Evolutionary conservation across 2,113 vertebrate genomes (phyloP).

Genomic region (Microcebus jonahi): DNA sequence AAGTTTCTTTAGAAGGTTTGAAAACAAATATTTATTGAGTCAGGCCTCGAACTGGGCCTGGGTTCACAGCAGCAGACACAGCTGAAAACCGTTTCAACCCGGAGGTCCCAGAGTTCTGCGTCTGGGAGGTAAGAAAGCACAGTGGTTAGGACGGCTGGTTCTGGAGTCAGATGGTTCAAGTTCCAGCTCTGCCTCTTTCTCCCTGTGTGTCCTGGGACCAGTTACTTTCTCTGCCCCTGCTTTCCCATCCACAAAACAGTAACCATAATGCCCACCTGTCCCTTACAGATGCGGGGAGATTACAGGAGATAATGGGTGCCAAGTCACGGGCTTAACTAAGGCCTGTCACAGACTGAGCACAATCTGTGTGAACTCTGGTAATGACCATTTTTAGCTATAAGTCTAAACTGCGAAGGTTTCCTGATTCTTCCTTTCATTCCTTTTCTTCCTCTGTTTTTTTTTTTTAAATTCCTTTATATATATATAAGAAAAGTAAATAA

Average conservation of each 20-base stretch:
- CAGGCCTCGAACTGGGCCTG: neutral
- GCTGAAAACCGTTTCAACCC: neutral
- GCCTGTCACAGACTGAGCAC: neutral
- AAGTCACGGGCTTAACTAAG: neutral
- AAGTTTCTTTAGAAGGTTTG: neutral
- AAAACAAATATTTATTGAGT: neutral
- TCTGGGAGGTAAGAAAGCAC: neutral
- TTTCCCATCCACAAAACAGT: neutral
- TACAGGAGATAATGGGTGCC: neutral
- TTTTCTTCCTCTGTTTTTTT: neutral
- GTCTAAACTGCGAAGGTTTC: neutral
- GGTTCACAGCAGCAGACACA: neutral
- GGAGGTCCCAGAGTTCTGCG: neutral
- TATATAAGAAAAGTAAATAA: constrained; percentile 15
- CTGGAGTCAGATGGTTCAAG: neutral
- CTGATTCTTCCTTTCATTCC: neutral
- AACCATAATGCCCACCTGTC: neutral
- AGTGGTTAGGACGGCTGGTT: neutral
- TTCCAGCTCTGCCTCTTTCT: neutral
- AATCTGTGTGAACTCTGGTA: neutral
- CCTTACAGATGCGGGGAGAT: neutral
- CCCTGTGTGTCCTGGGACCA: neutral
- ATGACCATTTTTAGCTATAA: neutral
- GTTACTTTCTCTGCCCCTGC: neutral
- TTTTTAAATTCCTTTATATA: neutral